Evolutionary conservation across 2,888 invertebrate genomes (phyloP), one percentile per base, ranked within the genome.

Genomic region (Apotomis betuletana): DNA sequence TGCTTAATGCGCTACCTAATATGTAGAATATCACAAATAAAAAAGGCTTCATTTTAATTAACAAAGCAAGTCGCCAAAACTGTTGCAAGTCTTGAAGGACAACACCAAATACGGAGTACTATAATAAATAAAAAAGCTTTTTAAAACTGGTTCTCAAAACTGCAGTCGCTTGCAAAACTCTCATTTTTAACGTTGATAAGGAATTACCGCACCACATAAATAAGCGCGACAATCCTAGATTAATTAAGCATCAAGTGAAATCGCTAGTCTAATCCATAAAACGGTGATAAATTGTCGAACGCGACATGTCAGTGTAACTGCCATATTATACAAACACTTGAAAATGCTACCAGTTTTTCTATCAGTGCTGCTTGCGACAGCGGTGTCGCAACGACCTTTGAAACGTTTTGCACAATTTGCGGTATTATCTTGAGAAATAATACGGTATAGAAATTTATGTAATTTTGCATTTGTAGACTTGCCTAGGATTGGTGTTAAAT

Each of bases 361-460:
- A 68, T 59, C 36, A 63, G 57, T 58, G 52, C 59, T 54, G 36
- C 60, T 69, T 62, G 69, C 71, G 62, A 63, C 63, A 63, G 36
- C 36, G 52, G 6, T 72, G 58, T 63, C 63, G 63, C 72, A 72
- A 72, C 67, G 63, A 72, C 63, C 67, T 72, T 63, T 59, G 72
- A 54, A 72, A 59, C 67, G 41, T 68, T 72, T 72, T 72, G 67
- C 72, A 68, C 72, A 72, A 72, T 72, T 68, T 72, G 72, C 68
- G 72, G 72, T 71, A 67, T 58, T 69, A 63, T 67, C 72, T 72
- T 72, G 58, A 54, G 63, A 68, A 72, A 68, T 67, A 67, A 72
- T 72, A 72, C 68, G 36, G 63, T 63, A 68, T 63, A 68, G 67
- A 57, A 62, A 59, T 72, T 72, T 59, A 63, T 71, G 67, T 67